Percentiles rank a stretch among this genome's conserved stretches.
These are phyloP conservation scores for Subanguina moxae DNA, from an alignment of 1,140 invertebrate genomes.

Conservation along the genomic window DNA sequence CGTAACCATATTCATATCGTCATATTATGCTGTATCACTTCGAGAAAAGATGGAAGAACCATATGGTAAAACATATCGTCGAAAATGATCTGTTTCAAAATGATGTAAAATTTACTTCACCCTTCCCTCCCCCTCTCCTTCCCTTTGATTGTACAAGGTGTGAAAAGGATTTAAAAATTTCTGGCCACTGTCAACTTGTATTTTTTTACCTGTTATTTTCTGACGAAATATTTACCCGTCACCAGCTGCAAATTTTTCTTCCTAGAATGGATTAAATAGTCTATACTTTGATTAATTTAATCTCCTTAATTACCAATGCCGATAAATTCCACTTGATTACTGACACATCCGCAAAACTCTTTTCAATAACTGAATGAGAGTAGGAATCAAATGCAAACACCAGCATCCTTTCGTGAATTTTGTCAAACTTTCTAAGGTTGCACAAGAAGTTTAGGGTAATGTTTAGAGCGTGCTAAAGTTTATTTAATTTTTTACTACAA, in stretches of 20 bases:
- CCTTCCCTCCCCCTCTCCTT: too few species aligned
- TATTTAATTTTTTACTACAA: not conserved
- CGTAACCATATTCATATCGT: too few species aligned
- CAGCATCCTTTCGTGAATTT: conserved; percentile 35
- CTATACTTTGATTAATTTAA: not conserved
- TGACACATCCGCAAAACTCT: conserved; percentile 33
- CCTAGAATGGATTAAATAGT: conserved; percentile 14
- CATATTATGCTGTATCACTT: too few species aligned
- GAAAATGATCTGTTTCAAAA: too few species aligned
- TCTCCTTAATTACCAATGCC: conserved; percentile 13
- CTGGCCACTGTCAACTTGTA: too few species aligned
- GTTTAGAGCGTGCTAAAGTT: conserved; percentile 43
- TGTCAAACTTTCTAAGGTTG: conserved; percentile 32
- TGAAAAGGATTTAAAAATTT: too few species aligned
- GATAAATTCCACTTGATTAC: conserved; percentile 26
- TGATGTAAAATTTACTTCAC: too few species aligned
- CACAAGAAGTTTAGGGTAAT: conserved; percentile 46
- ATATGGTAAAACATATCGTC: too few species aligned
- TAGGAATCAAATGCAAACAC: conserved; percentile 38
- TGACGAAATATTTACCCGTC: conserved; percentile 20
- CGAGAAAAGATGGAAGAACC: too few species aligned
- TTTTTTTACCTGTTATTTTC: too few species aligned
- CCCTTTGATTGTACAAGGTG: too few species aligned
- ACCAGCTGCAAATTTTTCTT: conserved; percentile 36
- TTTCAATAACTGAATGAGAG: conserved; percentile 25